Conservation (phyloP, 1,140 invertebrate genomes). For the Galleria mellonella region DNA sequence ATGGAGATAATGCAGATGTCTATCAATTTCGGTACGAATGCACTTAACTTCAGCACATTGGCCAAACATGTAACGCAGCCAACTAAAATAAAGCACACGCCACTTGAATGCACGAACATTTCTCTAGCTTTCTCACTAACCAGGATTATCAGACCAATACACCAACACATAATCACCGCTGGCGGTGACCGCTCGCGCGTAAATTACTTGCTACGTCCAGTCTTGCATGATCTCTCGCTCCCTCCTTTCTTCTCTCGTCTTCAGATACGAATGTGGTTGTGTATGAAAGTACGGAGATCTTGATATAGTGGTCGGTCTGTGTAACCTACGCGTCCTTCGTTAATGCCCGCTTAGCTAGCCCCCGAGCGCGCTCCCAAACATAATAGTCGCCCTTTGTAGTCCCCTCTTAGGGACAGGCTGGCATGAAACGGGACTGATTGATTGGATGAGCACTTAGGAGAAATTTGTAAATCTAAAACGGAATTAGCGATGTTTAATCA, state of each 20-base stretch:
- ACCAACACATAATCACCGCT: conserved; percentile 57
- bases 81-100: conserved; percentile 7
- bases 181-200: conserved; percentile 61
- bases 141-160: conserved; percentile 45
- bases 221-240: conserved; percentile 20
- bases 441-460: conserved; percentile 30
- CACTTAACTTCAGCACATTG: background rate
- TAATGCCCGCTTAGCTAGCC: conserved; percentile 56
- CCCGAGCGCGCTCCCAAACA: conserved; percentile 41
- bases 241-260: conserved; percentile 6
- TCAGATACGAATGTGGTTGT: background rate
- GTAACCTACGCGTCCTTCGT: conserved; percentile 43
- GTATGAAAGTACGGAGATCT: conserved; percentile 26
- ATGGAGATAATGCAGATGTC: too few relatives aligned
- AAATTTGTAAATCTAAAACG: conserved; percentile 11
- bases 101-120: background rate
- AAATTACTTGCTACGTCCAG: conserved; percentile 48
- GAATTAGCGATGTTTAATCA: conserved; percentile 1
- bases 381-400: conserved; percentile 39
- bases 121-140: conserved; percentile 23
- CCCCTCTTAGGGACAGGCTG: conserved; percentile 25
- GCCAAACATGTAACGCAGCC: conserved; percentile 13
- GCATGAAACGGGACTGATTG: conserved; percentile 33
- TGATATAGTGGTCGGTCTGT: conserved; percentile 23
- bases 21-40: too few relatives aligned